Evolutionary conservation across 2,797 vertebrate genomes (phyloP).

Genomic region (Harpagifer antarcticus): DNA sequence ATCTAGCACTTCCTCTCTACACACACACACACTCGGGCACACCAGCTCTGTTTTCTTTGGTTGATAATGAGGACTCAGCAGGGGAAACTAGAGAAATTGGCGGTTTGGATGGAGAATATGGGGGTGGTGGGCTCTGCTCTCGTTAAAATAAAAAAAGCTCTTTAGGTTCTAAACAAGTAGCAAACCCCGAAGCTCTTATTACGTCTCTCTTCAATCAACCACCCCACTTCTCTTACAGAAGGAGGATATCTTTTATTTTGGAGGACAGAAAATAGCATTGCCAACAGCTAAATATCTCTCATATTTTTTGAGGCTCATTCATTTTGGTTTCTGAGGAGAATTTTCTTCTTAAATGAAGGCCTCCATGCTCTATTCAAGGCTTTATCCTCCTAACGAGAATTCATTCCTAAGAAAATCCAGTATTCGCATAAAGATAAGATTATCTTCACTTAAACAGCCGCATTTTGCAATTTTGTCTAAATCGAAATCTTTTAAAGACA

Average conservation of each 20-base stretch:
- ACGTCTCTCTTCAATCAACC: slow-evolving; percentile 23
- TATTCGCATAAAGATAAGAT: slow-evolving; percentile 5
- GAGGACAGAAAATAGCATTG: slow-evolving; percentile 21
- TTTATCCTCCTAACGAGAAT: slow-evolving; percentile 16
- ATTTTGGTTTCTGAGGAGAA: slow-evolving; percentile 19
- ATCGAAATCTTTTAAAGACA: slow-evolving; percentile 23
- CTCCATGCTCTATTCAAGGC: slow-evolving; percentile 16
- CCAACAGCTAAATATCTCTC: background rate
- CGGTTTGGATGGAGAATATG: slow-evolving; percentile 41
- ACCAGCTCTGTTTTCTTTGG: slow-evolving; percentile 58
- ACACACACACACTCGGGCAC: slow-evolving; percentile 31
- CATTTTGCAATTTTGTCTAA: slow-evolving; percentile 3
- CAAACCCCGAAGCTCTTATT: slow-evolving; percentile 40
- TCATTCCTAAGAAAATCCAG: background rate
- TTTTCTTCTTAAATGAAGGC: slow-evolving; percentile 16
- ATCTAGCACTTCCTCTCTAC: slow-evolving; percentile 28
- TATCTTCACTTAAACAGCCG: background rate
- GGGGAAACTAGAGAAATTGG: slow-evolving; percentile 42
- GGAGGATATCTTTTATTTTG: slow-evolving; percentile 21
- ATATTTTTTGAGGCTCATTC: slow-evolving; percentile 21
- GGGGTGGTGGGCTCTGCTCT: slow-evolving; percentile 34
- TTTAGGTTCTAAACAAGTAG: slow-evolving; percentile 53
- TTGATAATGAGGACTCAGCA: slow-evolving; percentile 69
- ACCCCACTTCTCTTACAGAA: slow-evolving; percentile 25
- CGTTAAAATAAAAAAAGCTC: slow-evolving; percentile 45